Percentiles rank a stretch among this genome's conserved stretches.
phyloP scores from a whole-genome alignment of 1,140 invertebrate species.

The Bombus haemorrhoidalis region DNA sequence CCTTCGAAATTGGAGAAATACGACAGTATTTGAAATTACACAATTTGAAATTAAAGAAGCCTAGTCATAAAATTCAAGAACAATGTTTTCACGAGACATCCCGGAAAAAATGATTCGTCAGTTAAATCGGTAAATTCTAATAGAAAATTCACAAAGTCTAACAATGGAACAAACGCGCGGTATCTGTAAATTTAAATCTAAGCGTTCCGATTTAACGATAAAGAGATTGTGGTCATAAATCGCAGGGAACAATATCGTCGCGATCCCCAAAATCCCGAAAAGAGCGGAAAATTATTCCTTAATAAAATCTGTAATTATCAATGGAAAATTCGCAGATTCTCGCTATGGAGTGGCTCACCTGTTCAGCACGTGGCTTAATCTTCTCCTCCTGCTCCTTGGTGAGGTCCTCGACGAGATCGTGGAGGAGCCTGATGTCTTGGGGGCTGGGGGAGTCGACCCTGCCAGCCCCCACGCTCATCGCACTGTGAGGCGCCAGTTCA shows the following conservation, averaged over 20 bases:
- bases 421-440: slow-evolving; percentile 79
- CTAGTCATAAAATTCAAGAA: too few species aligned
- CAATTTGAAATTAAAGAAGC: too few species aligned
- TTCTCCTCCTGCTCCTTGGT: slow-evolving; percentile 78
- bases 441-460: slow-evolving; percentile 78
- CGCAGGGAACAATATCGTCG: background rate
- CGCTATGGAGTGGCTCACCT: slow-evolving; percentile 70
- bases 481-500: slow-evolving; percentile 80
- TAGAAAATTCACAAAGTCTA: too few species aligned
- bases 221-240: too few species aligned
- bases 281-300: background rate
- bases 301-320: background rate
- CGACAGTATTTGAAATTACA: too few species aligned
- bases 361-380: slow-evolving; percentile 71
- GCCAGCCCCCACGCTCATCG: slow-evolving; percentile 78
- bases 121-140: background rate
- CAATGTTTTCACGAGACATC: background rate
- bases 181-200: too few species aligned
- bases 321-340: background rate
- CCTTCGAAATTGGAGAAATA: too few species aligned
- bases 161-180: too few species aligned
- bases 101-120: background rate
- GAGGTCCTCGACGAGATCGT: slow-evolving; percentile 79
- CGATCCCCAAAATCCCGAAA: too few species aligned
- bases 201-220: too few species aligned